Percentiles rank a stretch among this genome's conserved stretches.
These are phyloP conservation scores for Dendrocincla fuliginosa DNA, from an alignment of 2,797 vertebrate species.

Conservation along the genomic window DNA sequence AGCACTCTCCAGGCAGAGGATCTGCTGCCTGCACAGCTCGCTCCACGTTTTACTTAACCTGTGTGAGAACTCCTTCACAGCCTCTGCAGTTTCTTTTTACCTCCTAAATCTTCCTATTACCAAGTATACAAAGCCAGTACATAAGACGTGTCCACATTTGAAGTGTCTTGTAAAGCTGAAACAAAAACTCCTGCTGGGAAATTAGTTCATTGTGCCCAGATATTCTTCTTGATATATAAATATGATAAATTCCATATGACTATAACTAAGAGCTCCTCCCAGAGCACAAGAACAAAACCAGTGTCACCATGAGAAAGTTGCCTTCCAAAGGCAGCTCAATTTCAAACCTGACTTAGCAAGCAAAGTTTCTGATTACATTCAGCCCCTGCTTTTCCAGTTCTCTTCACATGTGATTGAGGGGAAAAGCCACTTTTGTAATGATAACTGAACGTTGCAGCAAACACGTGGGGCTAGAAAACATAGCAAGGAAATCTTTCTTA, in stretches of 20 bases:
- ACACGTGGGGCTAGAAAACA: neutral
- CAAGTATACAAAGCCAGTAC: neutral
- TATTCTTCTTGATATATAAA: neutral
- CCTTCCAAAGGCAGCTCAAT: neutral
- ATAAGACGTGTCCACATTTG: neutral
- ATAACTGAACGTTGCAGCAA: neutral
- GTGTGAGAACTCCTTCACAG: neutral
- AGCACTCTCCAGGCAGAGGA: neutral
- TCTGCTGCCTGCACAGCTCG: neutral
- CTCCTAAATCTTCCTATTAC: neutral
- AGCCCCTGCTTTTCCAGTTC: conserved; percentile 12
- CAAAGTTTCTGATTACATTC: conserved; percentile 12
- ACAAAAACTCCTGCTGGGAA: neutral
- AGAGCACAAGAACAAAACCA: neutral
- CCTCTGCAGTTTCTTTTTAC: neutral
- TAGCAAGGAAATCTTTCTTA: neutral
- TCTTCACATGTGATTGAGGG: neutral
- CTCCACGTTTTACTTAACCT: neutral
- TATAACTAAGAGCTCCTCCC: neutral
- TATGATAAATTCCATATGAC: neutral
- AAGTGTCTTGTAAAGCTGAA: neutral
- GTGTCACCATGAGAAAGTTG: neutral
- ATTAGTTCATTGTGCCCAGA: neutral
- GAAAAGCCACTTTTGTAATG: conserved; percentile 36
- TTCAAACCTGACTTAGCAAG: neutral